phyloP scores from a whole-genome alignment of 2,888 invertebrate species.

The Trissolcus brochymenae region DNA sequence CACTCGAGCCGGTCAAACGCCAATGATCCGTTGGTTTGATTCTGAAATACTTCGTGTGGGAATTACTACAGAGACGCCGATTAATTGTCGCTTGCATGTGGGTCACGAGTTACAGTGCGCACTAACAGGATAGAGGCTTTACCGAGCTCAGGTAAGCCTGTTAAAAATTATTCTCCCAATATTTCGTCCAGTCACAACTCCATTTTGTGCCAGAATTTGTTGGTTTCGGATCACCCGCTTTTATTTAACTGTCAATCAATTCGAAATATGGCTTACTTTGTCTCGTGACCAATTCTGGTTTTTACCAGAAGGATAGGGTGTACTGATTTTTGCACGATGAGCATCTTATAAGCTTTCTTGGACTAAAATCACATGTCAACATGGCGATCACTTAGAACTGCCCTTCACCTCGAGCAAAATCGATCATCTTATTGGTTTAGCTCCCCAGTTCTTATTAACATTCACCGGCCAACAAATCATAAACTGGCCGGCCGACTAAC shows the following conservation, averaged over 20 bases:
- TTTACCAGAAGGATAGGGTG: too few species aligned
- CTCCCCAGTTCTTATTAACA: slow-evolving; percentile 4
- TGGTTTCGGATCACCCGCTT: not conserved
- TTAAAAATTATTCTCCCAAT: slow-evolving; percentile 64
- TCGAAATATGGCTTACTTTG: too few species aligned
- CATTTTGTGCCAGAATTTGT: slow-evolving; percentile 25
- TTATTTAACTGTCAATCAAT: too few species aligned
- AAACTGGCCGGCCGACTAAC: too few species aligned
- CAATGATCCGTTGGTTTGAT: too few species aligned
- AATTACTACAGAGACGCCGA: slow-evolving; percentile 49
- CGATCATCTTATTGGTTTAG: slow-evolving; percentile 59
- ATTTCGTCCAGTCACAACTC: too few species aligned
- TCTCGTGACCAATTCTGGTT: too few species aligned
- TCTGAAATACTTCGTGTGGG: too few species aligned
- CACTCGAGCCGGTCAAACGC: too few species aligned
- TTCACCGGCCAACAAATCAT: too few species aligned
- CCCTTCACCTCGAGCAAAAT: slow-evolving; percentile 67
- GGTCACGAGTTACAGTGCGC: slow-evolving; percentile 72
- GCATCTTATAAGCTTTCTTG: too few species aligned
- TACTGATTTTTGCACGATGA: too few species aligned
- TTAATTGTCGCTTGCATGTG: slow-evolving; percentile 73
- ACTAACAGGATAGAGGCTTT: slow-evolving; percentile 74
- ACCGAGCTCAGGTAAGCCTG: slow-evolving; percentile 72
- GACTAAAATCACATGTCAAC: slow-evolving; percentile 59
- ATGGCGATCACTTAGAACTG: slow-evolving; percentile 59